Conservation (phyloP, 2,888 invertebrate genomes). For the Sinodicranocentrus sp. region DNA sequence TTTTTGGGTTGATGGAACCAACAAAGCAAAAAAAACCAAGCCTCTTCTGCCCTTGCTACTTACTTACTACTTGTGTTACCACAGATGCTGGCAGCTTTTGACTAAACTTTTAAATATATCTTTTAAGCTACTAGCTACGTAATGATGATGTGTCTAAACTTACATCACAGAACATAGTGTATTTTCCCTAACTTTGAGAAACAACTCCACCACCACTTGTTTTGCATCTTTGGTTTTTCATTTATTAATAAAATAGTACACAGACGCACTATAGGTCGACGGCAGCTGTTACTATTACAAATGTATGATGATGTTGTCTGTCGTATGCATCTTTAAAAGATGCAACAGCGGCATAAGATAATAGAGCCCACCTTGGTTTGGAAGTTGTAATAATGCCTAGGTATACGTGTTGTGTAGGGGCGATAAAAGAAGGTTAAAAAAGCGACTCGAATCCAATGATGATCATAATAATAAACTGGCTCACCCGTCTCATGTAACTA, state of each 20-base stretch:
- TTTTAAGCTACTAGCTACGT: not conserved
- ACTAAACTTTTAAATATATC: constrained; percentile 7
- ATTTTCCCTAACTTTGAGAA: not conserved
- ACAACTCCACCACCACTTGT: constrained; percentile 1
- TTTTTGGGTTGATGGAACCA: constrained; percentile 9
- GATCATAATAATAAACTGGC: constrained; percentile 54
- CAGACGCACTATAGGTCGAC: not conserved
- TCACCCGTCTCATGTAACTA: constrained; percentile 53
- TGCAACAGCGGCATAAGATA: not conserved
- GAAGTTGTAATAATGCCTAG: not conserved
- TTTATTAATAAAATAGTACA: constrained; percentile 1
- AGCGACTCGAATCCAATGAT: constrained; percentile 28
- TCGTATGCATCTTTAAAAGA: not conserved
- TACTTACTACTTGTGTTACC: not conserved
- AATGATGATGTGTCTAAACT: constrained; percentile 5
- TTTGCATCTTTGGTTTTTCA: not conserved
- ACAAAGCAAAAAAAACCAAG: constrained; percentile 29
- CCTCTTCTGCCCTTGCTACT: not conserved
- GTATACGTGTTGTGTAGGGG: not conserved
- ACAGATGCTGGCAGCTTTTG: constrained; percentile 4
- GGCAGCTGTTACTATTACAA: too few relatives aligned
- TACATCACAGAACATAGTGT: too few relatives aligned
- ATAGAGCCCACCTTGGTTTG: constrained; percentile 57
- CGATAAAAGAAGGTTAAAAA: constrained; percentile 21
- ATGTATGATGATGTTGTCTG: not conserved